These are phyloP conservation scores for Pachycephus smyrnensis DNA, from an alignment of 2,888 invertebrate species.

Conservation along the genomic window DNA sequence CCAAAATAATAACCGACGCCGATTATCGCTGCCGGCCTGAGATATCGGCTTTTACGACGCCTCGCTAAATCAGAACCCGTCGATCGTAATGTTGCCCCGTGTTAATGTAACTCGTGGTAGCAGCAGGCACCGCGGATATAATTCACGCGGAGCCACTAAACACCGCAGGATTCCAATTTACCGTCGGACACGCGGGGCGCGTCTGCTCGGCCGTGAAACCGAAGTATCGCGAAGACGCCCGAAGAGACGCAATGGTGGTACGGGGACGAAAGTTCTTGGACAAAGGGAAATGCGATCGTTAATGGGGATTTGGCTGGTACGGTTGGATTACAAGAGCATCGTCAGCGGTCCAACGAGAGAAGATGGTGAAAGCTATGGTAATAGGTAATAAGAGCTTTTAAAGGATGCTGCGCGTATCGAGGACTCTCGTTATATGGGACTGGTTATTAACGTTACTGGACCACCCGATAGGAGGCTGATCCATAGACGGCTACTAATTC, in stretches of 20 bases:
- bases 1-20: no score
- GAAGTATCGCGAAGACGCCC: no score
- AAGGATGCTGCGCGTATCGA: not conserved
- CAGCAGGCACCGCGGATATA: not conserved
- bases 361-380: not conserved
- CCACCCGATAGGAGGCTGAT: not conserved
- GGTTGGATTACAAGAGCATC: not conserved
- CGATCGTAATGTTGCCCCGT: not conserved
- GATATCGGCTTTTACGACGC: no score
- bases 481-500: not conserved
- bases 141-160: constrained; percentile 4
- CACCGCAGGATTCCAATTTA: constrained; percentile 5
- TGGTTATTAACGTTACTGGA: not conserved
- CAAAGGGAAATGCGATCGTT: constrained; percentile 3
- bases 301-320: no score
- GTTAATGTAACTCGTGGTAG: constrained; percentile 7
- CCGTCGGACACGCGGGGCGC: not conserved
- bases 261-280: not conserved
- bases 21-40: no score
- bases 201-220: no score
- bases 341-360: not conserved
- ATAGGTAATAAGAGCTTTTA: not conserved
- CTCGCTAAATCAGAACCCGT: no score
- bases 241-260: not conserved
- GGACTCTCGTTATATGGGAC: not conserved